Evolutionary conservation across 2,797 vertebrate species (phyloP).

Genomic region (Eleutherodactylus coqui): DNA sequence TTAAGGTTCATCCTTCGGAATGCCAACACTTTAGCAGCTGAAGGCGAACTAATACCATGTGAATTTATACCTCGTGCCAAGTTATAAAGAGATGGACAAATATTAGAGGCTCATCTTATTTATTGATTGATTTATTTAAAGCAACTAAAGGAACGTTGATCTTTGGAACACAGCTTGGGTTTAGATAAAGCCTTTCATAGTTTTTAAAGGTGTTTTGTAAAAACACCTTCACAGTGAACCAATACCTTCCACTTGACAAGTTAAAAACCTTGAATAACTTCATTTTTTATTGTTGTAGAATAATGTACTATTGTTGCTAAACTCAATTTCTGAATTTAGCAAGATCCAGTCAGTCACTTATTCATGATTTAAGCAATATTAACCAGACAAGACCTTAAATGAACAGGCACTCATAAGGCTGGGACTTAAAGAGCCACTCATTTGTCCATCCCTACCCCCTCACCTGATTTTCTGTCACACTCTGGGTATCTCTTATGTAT

Average conservation of each 20-base stretch:
- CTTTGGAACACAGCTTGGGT: not conserved
- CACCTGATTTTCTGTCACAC: too few species aligned
- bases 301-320: not conserved
- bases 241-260: not conserved
- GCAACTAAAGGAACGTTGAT: not conserved
- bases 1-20: slow-evolving; percentile 20
- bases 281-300: not conserved
- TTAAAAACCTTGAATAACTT: not conserved
- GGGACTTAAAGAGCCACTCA: too few species aligned
- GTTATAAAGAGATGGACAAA: not conserved
- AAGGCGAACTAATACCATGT: slow-evolving; percentile 26
- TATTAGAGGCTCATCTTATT: not conserved
- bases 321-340: not conserved
- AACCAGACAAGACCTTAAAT: not conserved
- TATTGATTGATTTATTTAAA: not conserved
- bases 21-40: slow-evolving; percentile 30
- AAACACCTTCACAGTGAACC: not conserved
- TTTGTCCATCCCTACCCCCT: too few species aligned
- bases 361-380: not conserved
- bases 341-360: not conserved
- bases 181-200: not conserved
- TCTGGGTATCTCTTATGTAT: too few species aligned
- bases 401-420: not conserved
- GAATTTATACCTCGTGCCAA: slow-evolving; percentile 14
- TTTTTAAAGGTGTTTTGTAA: not conserved